Conservation (phyloP, 2,888 invertebrate species). For the Nomada fabriciana region DNA sequence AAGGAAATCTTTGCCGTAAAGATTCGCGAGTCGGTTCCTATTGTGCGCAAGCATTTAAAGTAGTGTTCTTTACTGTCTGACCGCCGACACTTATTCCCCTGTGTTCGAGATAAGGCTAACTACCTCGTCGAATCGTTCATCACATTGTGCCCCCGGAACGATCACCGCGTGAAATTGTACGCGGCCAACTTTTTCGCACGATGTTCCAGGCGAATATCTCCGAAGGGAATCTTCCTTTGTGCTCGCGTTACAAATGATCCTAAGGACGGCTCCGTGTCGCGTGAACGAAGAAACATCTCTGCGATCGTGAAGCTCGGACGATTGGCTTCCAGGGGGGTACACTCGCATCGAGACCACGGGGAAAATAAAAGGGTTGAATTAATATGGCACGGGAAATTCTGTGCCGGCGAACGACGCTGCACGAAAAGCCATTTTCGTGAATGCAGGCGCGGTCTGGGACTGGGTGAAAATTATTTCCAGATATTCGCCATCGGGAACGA, state of each 20-base stretch:
- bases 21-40: background rate
- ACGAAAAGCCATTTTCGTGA: background rate
- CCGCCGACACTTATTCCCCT: background rate
- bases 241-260: background rate
- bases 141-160: background rate
- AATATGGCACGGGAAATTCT: background rate
- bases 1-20: background rate
- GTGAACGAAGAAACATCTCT: background rate
- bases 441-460: background rate
- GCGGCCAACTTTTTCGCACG: background rate
- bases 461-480: constrained; percentile 42
- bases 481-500: constrained; percentile 36
- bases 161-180: background rate
- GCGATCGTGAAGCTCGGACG: background rate
- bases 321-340: background rate
- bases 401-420: background rate
- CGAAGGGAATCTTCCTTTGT: background rate
- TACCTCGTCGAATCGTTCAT: constrained; percentile 8
- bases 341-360: background rate
- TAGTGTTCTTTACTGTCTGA: constrained; percentile 26
- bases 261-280: background rate
- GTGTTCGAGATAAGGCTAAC: constrained; percentile 4
- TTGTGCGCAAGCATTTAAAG: background rate
- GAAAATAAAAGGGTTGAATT: background rate
- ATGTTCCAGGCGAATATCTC: background rate